Percentiles rank a stretch among this genome's conserved stretches.
These are phyloP conservation scores for Melitaea cinxia DNA, from an alignment of 1,140 invertebrate species.

Conservation along the genomic window DNA sequence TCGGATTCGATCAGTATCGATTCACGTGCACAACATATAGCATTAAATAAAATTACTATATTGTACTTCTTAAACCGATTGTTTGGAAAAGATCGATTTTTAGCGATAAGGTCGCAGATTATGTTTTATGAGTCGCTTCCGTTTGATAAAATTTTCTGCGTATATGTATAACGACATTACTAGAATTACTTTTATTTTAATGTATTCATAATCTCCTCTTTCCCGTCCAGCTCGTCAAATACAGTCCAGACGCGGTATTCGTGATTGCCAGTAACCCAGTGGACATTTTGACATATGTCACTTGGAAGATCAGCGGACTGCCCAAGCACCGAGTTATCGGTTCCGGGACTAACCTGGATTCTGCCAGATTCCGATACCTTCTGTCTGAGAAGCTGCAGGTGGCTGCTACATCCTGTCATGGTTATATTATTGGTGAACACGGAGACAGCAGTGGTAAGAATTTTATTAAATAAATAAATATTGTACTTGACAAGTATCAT, in stretches of 20 bases:
- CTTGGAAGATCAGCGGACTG: slow-evolving; percentile 95
- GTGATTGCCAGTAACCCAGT: slow-evolving; percentile 95
- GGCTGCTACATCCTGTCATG: slow-evolving; percentile 91
- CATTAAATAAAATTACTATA: too few species aligned
- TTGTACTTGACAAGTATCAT: too few species aligned
- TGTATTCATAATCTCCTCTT: not conserved
- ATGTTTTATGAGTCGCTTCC: too few species aligned
- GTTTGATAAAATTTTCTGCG: too few species aligned
- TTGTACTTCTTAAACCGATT: too few species aligned
- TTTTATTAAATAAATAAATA: not conserved
- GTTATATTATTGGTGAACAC: slow-evolving; percentile 92
- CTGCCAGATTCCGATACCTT: slow-evolving; percentile 93
- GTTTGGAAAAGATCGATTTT: too few species aligned
- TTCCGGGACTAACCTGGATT: slow-evolving; percentile 95
- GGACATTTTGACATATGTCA: slow-evolving; percentile 95
- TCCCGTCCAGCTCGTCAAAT: slow-evolving; percentile 85
- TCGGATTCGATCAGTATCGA: too few species aligned
- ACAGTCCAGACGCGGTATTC: slow-evolving; percentile 93
- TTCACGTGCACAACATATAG: too few species aligned
- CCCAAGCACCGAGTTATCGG: slow-evolving; percentile 94
- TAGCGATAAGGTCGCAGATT: too few species aligned
- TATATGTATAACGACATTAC: not conserved
- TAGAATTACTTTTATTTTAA: not conserved
- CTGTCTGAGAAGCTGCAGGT: slow-evolving; percentile 91
- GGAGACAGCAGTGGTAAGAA: slow-evolving; percentile 84